Evolutionary conservation across 2,888 invertebrate species (phyloP).

Genomic region (Conops quadrifasciatus): DNA sequence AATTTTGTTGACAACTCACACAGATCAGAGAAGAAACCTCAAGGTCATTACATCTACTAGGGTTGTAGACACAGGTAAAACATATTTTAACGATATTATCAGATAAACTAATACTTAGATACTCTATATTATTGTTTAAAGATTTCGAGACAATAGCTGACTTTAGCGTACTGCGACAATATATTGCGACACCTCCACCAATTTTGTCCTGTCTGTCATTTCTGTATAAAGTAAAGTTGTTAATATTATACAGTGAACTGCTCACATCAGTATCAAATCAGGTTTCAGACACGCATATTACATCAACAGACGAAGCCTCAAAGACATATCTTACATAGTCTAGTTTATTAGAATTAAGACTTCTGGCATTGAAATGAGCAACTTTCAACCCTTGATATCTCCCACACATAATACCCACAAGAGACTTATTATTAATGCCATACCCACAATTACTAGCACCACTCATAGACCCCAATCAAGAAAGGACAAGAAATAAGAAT

Average conservation of each 20-base stretch:
- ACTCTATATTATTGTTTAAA: neutral
- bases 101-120: neutral
- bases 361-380: conserved; percentile 2
- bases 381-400: conserved; percentile 6
- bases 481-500: conserved; percentile 1
- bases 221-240: neutral
- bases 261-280: neutral
- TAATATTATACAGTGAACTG: neutral
- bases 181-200: conserved; percentile 5
- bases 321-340: conserved; percentile 1
- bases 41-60: neutral
- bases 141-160: neutral
- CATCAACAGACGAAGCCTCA: neutral
- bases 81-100: neutral
- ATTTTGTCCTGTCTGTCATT: neutral
- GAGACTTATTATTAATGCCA: neutral
- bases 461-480: neutral
- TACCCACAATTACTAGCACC: neutral
- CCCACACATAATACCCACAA: conserved; percentile 1
- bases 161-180: neutral
- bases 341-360: neutral
- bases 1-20: neutral
- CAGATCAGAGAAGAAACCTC: neutral
- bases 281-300: no score
- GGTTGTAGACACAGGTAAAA: conserved; percentile 9